phyloP scores from a whole-genome alignment of 2,113 vertebrate genomes.

The Thunnus thynnus region DNA sequence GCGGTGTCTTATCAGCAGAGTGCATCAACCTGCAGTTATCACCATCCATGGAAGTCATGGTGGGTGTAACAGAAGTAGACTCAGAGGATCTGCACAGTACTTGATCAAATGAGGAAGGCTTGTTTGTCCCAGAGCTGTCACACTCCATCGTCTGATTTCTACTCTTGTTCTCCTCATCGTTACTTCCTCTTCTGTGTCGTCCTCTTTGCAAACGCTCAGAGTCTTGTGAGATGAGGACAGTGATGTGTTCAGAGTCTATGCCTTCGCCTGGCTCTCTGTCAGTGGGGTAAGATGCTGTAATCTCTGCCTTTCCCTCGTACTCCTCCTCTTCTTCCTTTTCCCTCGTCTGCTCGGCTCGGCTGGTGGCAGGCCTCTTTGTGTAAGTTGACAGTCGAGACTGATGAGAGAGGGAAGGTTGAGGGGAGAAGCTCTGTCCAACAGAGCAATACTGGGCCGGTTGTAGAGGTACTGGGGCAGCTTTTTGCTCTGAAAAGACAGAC shows the following conservation, averaged over 20 bases:
- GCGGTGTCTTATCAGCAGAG: conserved; percentile 10
- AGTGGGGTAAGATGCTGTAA: conserved; percentile 63
- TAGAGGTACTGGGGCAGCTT: conserved; percentile 43
- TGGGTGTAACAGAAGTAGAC: neutral
- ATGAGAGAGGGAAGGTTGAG: conserved; percentile 49
- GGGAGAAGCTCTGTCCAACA: conserved; percentile 69
- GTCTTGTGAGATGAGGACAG: conserved; percentile 46
- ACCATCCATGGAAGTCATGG: neutral
- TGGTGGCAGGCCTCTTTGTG: conserved; percentile 52
- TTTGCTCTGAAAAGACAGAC: conserved; percentile 69
- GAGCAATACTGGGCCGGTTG: conserved; percentile 63
- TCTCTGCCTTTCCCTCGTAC: conserved; percentile 31
- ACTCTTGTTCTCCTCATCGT: conserved; percentile 12
- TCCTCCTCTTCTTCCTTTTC: conserved; percentile 47
- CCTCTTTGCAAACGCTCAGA: conserved; percentile 47
- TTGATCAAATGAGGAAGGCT: neutral
- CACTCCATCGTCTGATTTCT: conserved; percentile 13
- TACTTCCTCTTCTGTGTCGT: conserved; percentile 24
- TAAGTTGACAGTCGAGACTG: conserved; percentile 38
- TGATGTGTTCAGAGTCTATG: conserved; percentile 83
- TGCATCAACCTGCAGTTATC: neutral
- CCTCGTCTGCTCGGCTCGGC: conserved; percentile 39
- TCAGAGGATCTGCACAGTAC: neutral
- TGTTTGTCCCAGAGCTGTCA: conserved; percentile 16
- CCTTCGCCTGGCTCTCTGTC: conserved; percentile 86